Evolutionary conservation across 1,140 invertebrate species (phyloP), one percentile per base, ranked within the genome.

Genomic region (Trichomalopsis sarcophagae): DNA sequence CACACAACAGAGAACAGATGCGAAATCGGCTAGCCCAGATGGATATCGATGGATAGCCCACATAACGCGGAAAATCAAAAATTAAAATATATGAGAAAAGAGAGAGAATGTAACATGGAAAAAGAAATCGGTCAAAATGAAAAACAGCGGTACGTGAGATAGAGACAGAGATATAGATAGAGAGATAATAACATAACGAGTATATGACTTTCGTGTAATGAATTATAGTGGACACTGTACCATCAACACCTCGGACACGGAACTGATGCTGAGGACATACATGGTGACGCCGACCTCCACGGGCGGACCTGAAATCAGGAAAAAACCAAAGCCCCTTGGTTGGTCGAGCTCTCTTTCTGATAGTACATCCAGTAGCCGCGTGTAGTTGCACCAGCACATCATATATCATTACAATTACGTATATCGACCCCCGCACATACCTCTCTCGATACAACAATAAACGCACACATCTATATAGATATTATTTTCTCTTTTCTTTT

Each of bases 161-260:
- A 86, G 69, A 36, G 66, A 36, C 11, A 85, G 50, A 85, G 23
- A 81, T 47, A 79, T 50, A 82, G 55, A 82, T 21, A 82, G 73
- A 73, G 17, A 86, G 79, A 86, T 74, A 86, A 86, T 87, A 88
- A 50, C 17, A n/a, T 62, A 87, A 84, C 86, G 87, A 84, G 87
- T 86, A 85, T 87, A 85, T 88, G 87, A 87, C 84, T 88, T 88
- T 88, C 87, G 84, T 90, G 91, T 91, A 66, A 91, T 91, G 91
- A 92, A 91, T 92, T 62, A 62, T 62, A 91, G 81, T 92, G 90
- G 91, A 89, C 90, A 93, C 92, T 92, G 95, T 97, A 98, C 98
- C 98, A 99, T 99, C 94, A 98, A 96, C 93, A 99, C 98, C 96
- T 99, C 98, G 93, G 98, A 99, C 94, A 99, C 97, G 93, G 98